A percentile compares a stretch with the other conserved stretches of the same genome.
Evolutionary conservation across 1,140 invertebrate genomes (phyloP).

Genomic region (Drosophila virilis): DNA sequence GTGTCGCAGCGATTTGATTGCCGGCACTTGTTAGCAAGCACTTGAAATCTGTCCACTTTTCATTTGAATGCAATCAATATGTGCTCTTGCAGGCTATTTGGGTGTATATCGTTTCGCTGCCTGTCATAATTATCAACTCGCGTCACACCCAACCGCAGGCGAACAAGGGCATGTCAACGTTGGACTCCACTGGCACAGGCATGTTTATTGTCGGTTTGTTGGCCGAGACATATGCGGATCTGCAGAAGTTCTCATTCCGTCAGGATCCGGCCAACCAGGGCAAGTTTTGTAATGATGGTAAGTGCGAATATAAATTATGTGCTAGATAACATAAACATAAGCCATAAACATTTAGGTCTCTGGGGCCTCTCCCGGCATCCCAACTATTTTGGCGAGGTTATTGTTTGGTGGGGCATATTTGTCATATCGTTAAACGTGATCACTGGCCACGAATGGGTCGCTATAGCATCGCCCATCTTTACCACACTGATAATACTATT

Average conservation of each 20-base stretch:
- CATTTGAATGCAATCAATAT: not conserved
- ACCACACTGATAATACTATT: slow-evolving; percentile 95
- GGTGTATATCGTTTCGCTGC: slow-evolving; percentile 96
- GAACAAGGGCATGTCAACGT: slow-evolving; percentile 92
- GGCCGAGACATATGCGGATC: slow-evolving; percentile 94
- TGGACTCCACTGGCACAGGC: slow-evolving; percentile 93
- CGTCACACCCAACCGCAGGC: slow-evolving; percentile 90
- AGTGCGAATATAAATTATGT: slow-evolving; percentile 27
- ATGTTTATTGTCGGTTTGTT: slow-evolving; percentile 93
- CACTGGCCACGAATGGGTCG: slow-evolving; percentile 91
- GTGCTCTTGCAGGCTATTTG: slow-evolving; percentile 90
- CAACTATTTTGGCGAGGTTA: slow-evolving; percentile 97
- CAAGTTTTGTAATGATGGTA: slow-evolving; percentile 95
- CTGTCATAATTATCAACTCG: slow-evolving; percentile 96
- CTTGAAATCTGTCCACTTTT: not conserved
- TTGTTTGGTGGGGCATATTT: slow-evolving; percentile 97
- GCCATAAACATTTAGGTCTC: slow-evolving; percentile 85
- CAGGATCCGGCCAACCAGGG: slow-evolving; percentile 94
- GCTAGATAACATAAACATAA: too few relatives aligned
- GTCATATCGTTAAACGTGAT: slow-evolving; percentile 94
- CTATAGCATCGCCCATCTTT: slow-evolving; percentile 94
- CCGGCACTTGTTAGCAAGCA: slow-evolving; percentile 56
- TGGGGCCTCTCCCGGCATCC: slow-evolving; percentile 96
- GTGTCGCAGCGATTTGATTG: slow-evolving; percentile 36
- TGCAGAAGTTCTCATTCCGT: slow-evolving; percentile 95